These are phyloP conservation scores for Elachura formosa DNA, from an alignment of 2,113 vertebrate genomes.

Conservation along the genomic window DNA sequence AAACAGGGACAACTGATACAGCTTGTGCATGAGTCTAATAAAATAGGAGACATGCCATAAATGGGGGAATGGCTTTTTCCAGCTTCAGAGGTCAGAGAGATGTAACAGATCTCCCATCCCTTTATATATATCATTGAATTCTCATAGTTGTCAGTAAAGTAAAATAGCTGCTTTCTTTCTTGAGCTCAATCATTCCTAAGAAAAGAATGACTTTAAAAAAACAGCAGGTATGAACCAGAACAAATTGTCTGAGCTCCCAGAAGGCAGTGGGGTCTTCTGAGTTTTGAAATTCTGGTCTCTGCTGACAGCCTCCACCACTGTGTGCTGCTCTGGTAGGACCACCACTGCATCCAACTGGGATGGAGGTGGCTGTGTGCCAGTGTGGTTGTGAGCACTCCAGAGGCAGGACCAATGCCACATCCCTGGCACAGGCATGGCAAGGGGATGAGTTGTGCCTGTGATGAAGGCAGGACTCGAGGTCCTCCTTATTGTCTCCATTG, in stretches of 20 bases:
- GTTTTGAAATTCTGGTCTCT: background rate
- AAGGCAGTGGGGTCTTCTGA: background rate
- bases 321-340: accelerated
- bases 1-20: background rate
- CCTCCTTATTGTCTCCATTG: background rate
- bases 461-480: background rate
- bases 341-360: accelerated
- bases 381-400: accelerated
- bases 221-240: background rate
- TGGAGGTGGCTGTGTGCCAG: background rate
- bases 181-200: background rate
- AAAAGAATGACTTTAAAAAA: background rate
- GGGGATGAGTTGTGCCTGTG: background rate
- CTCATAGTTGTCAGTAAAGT: background rate
- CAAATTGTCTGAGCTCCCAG: background rate
- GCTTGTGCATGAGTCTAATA: background rate
- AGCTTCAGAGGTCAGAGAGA: background rate
- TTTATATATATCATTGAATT: background rate
- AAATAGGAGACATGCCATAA: background rate
- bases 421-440: background rate
- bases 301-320: background rate
- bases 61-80: background rate
- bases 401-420: background rate
- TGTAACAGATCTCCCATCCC: background rate
- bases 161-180: background rate